Base-by-base conservation (phyloP, 2,113 vertebrate genomes). In the Gambusia affinis region DNA sequence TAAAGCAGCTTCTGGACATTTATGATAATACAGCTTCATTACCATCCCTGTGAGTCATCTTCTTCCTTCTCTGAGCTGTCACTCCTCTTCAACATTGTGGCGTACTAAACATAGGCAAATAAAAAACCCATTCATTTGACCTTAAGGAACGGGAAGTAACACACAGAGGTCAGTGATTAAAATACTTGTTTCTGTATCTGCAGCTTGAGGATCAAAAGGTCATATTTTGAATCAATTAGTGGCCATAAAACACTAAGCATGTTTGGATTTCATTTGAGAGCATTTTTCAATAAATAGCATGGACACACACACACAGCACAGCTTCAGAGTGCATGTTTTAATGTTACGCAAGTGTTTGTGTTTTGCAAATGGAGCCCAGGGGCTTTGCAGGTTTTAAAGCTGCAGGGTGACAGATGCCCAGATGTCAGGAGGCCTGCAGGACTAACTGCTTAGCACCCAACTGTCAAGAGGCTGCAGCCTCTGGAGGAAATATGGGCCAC, bases 41-140 rank as follows among this genome's bases (percentile, higher is more conserved):
- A 72, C 64, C 70, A 72, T 86, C 68, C 27, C 73, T 74, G 71
- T 86, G 85, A 91, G 71, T 89, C 87, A 91, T 76, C 82, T 90
- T 72, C 83, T 75, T 69, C 75, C 75, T 64, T 66, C 75, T 74
- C 78, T 78, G 67, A 75, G 77, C 85, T 75, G 78, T 89, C 83
- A 79, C 75, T 86, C 87, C 70, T 79, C 79, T 81, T 84, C 79
- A 87, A 84, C 83, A 83, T 90, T 85, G 83, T 68, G 71, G 71
- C 71, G 57, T 62, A 72, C 72, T 84, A 85, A 80, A 82, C 82
- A 80, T 84, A 84, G 71, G 70, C 57, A 66, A 29, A 31, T 61
- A 64, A 67, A 67, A 76, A 44, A 24, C 44, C 12, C 15, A 37
- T 68, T 31, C 47, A 5, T 31, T 74, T 33, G 69, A 51, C 54